Evolutionary conservation across 2,113 vertebrate genomes (phyloP), one percentile per base, ranked within the genome.

Genomic region (Capreolus pygargus): DNA sequence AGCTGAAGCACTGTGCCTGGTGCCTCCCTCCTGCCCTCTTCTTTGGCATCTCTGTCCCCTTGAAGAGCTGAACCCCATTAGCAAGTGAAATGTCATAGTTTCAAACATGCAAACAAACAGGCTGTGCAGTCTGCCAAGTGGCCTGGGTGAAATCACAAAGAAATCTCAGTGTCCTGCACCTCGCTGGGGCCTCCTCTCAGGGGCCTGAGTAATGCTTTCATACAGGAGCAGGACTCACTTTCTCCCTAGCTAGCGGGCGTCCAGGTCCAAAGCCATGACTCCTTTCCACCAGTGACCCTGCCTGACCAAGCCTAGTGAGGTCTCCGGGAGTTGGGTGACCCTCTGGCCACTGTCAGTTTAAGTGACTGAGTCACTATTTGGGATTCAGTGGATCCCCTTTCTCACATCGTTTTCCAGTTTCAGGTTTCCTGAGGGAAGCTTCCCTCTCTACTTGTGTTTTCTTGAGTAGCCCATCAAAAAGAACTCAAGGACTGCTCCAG

Each of bases 81-180:
- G 91, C 89, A 97, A 98, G 95, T 95, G 93, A 97, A 97, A 98
- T 97, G 91, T 89, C 93, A 81, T 74, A 55, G 47, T 96, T 93
- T 97, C 91, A 91, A 95, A 95, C 88, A 43, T 43, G 70, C 23
- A 95, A 93, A 95, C 74, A 89, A 97, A 89, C 74, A 89, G 96
- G 60, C 57, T 45, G 25, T 74, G n/a, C 58, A 23, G 50, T 76
- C 47, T 55, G 93, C 91, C 92, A 96, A 95, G 36, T 81, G 0
- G 39, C 60, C 70, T 97, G 90, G 93, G 78, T 83, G 93, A 94
- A 96, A 86, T 95, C 76, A 95, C 92, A 93, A 91, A 95, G 97
- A 86, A 94, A 97, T 70, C 67, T 91, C 82, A 94, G 96, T 97
- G 86, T 93, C 89, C 45, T 84, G 0, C 39, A 39, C 14, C 83